Percentiles rank a stretch among this genome's conserved stretches.
These are phyloP conservation scores for Orchestes rusci DNA, from an alignment of 2,888 invertebrate genomes.

Conservation along the genomic window DNA sequence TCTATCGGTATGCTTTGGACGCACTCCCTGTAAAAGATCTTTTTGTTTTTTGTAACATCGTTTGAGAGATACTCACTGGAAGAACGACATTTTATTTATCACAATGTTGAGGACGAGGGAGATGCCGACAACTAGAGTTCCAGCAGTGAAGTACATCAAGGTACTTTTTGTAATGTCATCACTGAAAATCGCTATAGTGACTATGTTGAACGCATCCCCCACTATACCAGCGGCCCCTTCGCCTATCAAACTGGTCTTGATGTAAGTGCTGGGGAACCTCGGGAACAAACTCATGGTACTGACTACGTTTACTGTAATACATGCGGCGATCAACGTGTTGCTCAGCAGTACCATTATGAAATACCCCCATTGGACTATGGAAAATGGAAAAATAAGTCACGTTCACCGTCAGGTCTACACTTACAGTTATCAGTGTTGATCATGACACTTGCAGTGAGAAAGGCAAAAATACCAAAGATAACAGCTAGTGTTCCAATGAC, in stretches of 20 bases:
- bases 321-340: too few species aligned
- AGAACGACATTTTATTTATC: slow-evolving; percentile 5
- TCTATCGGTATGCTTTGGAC: too few species aligned
- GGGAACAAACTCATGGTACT: slow-evolving; percentile 17
- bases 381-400: too few species aligned
- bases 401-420: too few species aligned
- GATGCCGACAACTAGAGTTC: slow-evolving; percentile 3
- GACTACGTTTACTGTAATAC: slow-evolving; percentile 22
- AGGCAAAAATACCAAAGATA: slow-evolving; percentile 19
- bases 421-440: slow-evolving; percentile 26
- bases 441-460: slow-evolving; percentile 23
- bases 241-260: slow-evolving; percentile 24
- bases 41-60: background rate
- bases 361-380: too few species aligned
- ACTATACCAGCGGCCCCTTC: slow-evolving; percentile 24
- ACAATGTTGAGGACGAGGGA: background rate
- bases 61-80: slow-evolving; percentile 8
- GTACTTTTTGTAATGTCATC: slow-evolving; percentile 21
- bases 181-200: slow-evolving; percentile 19
- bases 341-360: too few species aligned
- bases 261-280: slow-evolving; percentile 24
- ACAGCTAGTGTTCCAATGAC: slow-evolving; percentile 19
- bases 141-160: slow-evolving; percentile 7
- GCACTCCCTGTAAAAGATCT: too few species aligned
- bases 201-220: slow-evolving; percentile 20